phyloP scores from a whole-genome alignment of 2,888 invertebrate species.

The Strigamia maritima region DNA sequence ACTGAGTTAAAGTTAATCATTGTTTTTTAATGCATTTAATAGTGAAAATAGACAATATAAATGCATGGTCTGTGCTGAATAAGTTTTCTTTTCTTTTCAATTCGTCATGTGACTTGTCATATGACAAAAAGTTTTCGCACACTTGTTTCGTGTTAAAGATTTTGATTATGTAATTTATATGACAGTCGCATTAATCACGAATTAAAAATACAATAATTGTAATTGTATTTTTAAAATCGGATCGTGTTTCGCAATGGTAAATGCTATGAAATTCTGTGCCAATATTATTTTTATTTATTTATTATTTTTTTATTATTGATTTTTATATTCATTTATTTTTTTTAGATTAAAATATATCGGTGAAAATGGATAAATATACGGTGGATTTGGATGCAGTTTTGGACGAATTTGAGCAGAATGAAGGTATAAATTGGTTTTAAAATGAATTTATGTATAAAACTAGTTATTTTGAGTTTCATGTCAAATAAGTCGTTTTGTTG shows the following conservation, averaged over 20 bases:
- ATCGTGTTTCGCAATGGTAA: not conserved
- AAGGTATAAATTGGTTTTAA: constrained; percentile 57
- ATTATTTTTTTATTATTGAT: not conserved
- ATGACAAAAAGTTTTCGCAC: not conserved
- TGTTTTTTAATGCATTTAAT: too few relatives aligned
- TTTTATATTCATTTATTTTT: constrained; percentile 3
- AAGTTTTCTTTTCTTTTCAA: not conserved
- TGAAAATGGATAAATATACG: constrained; percentile 60
- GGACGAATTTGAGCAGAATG: constrained; percentile 76
- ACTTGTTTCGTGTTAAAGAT: not conserved
- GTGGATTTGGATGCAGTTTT: constrained; percentile 79
- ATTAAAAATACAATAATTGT: not conserved
- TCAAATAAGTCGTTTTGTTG: too few relatives aligned
- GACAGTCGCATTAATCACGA: not conserved
- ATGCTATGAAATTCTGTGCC: not conserved
- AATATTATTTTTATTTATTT: not conserved
- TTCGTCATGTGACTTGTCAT: not conserved
- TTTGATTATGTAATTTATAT: constrained; percentile 1
- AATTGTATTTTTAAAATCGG: not conserved
- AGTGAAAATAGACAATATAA: too few relatives aligned
- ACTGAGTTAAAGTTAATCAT: too few relatives aligned
- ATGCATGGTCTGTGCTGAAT: too few relatives aligned
- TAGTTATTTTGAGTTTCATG: too few relatives aligned
- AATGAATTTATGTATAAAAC: too few relatives aligned
- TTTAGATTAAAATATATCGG: not conserved